Evolutionary conservation across 2,113 vertebrate genomes (phyloP).

Genomic region (Nothocercus nigrocapillus): DNA sequence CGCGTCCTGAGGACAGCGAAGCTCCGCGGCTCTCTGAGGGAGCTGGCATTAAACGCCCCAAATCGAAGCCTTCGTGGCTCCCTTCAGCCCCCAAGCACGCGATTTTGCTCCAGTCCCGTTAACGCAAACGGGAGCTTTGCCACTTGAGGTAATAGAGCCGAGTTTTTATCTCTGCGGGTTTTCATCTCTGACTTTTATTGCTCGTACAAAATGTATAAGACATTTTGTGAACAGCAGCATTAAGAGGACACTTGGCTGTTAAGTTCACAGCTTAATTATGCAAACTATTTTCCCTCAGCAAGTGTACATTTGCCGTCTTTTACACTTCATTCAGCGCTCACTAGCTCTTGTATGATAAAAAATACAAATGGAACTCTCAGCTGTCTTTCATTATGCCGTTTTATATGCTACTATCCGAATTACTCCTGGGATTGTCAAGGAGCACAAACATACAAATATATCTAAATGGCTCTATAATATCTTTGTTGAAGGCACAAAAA

Average conservation of each 20-base stretch:
- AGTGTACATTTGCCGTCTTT: neutral
- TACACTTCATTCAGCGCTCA: neutral
- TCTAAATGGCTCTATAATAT: neutral
- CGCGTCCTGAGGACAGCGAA: neutral
- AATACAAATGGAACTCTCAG: neutral
- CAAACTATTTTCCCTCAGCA: neutral
- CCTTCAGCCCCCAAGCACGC: neutral
- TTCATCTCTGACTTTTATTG: neutral
- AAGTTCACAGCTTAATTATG: neutral
- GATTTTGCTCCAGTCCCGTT: neutral
- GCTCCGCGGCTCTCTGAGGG: neutral
- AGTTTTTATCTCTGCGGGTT: neutral
- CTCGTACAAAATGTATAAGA: fast-evolving
- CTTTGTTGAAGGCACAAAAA: neutral
- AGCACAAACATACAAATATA: fast-evolving
- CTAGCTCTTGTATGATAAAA: neutral
- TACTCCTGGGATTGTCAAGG: neutral
- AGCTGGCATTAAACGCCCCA: neutral
- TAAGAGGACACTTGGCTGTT: neutral
- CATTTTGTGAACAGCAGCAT: neutral
- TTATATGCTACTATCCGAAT: fast-evolving
- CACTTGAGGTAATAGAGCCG: neutral
- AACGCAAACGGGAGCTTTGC: neutral
- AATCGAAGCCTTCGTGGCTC: neutral
- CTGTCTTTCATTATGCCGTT: neutral